Evolutionary conservation across 2,113 vertebrate species (phyloP), one percentile per base, ranked within the genome.

Genomic region (Poeciliopsis turrubarensis): DNA sequence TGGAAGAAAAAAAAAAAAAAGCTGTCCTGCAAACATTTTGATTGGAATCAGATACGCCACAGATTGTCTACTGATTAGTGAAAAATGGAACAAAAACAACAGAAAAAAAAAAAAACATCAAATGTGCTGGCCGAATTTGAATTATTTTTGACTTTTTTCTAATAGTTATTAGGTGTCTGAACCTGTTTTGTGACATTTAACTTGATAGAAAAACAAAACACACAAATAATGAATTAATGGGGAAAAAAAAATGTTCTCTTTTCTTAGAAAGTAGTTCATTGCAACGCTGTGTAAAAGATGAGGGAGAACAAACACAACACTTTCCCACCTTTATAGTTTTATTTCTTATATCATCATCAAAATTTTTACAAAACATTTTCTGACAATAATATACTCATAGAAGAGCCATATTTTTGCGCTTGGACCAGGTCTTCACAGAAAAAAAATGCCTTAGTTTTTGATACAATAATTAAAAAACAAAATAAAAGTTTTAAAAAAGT

Each of bases 351-450:
- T 94, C 93, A 92, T 94, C 94, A 93, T 95, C 94, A 95, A 95
- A 95, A 94, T 93, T 91, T 94, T 95, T 95, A 95, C 94, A 95
- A 95, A 95, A 95, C 93, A 93, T 95, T 94, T 94, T 95, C 94
- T 92, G 93, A 95, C 94, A 95, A 95, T 95, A 93, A 94, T 94
- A 94, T 95, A 94, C 90, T 94, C 93, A 94, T 92, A 94, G 90
- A 92, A 93, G 92, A 95, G 92, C 92, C 93, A 89, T 91, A 89
- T 91, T 92, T 93, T 94, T 93, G 92, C 91, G 89, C 92, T 94
- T 92, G 90, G 89, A 94, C 90, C 91, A 92, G 86, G 86, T 94
- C 86, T 92, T 90, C 92, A 93, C 92, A 67, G 41, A 92, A 31
- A 63, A 67, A 90, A 93, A 93, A 91, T 70, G 88, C 86, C 93